phyloP scores from a whole-genome alignment of 2,888 invertebrate genomes.

The Caprella mutica region DNA sequence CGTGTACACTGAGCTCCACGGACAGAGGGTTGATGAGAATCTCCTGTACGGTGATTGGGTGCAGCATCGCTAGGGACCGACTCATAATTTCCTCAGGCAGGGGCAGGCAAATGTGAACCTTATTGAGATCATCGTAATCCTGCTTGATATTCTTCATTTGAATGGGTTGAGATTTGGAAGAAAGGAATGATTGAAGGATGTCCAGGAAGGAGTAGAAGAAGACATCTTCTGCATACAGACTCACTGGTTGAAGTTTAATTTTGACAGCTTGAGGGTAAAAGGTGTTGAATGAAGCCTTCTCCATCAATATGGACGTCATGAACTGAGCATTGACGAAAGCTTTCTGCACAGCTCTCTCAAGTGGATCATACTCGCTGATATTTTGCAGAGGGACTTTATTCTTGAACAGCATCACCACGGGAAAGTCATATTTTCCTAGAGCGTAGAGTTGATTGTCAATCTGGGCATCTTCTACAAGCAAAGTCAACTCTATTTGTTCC shows the following conservation, averaged over 20 bases:
- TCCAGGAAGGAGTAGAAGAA: conserved; percentile 40
- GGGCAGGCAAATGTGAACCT: background rate
- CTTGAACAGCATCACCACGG: conserved; percentile 60
- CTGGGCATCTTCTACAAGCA: conserved; percentile 50
- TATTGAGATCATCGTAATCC: conserved; percentile 14
- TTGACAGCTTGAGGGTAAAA: conserved; percentile 33
- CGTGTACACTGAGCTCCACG: conserved; percentile 70
- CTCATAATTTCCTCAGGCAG: conserved; percentile 35
- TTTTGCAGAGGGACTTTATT: conserved; percentile 37
- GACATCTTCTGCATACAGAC: conserved; percentile 41
- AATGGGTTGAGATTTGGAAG: conserved; percentile 34
- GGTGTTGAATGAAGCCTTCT: conserved; percentile 5
- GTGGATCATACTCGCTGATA: conserved; percentile 19
- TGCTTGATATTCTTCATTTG: background rate
- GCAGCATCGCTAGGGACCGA: conserved; percentile 23
- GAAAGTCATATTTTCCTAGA: conserved; percentile 70
- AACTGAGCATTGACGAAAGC: conserved; percentile 26
- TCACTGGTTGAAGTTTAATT: conserved; percentile 37
- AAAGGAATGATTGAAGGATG: conserved; percentile 39
- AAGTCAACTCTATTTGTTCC: conserved; percentile 26
- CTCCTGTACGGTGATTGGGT: conserved; percentile 44
- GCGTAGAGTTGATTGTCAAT: conserved; percentile 73
- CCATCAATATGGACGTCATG: conserved; percentile 22
- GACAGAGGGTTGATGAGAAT: conserved; percentile 62
- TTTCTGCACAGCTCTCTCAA: conserved; percentile 23